Evolutionary conservation across 2,113 vertebrate species (phyloP).

Genomic region (Ceyx melanurus): DNA sequence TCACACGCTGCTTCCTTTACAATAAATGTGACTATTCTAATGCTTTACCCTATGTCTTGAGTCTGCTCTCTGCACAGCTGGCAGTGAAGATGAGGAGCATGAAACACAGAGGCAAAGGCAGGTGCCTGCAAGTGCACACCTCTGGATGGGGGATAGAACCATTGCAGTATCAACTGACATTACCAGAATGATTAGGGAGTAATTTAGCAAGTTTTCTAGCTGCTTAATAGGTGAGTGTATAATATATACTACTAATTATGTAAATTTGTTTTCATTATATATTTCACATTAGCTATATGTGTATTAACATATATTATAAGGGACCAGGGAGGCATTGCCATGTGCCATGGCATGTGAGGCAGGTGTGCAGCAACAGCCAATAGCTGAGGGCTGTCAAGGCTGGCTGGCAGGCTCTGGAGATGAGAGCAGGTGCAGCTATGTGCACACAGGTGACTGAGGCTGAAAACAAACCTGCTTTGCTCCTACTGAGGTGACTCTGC

Average conservation of each 20-base stretch:
- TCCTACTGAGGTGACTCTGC: background rate
- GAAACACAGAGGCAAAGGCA: background rate
- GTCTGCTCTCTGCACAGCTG: background rate
- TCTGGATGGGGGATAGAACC: background rate
- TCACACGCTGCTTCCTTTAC: background rate
- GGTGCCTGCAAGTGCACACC: background rate
- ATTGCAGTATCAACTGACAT: background rate
- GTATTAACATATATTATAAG: no score
- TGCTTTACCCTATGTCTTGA: background rate
- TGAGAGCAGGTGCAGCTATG: accelerated
- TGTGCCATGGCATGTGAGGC: background rate
- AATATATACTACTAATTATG: background rate
- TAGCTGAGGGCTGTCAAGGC: no score
- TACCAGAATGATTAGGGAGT: background rate
- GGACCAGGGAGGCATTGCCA: no score
- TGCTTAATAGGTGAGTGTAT: background rate
- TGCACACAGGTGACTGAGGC: background rate
- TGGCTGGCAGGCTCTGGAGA: background rate
- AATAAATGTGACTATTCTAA: background rate
- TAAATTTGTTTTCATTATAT: background rate
- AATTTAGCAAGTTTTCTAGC: background rate
- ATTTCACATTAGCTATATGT: background rate
- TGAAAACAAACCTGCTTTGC: background rate
- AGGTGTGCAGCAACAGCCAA: background rate
- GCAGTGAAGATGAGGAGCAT: background rate